A percentile compares a stretch with the other conserved stretches of the same genome.
Conservation (phyloP, 2,113 vertebrate genomes). For the Prolemur simus region DNA sequence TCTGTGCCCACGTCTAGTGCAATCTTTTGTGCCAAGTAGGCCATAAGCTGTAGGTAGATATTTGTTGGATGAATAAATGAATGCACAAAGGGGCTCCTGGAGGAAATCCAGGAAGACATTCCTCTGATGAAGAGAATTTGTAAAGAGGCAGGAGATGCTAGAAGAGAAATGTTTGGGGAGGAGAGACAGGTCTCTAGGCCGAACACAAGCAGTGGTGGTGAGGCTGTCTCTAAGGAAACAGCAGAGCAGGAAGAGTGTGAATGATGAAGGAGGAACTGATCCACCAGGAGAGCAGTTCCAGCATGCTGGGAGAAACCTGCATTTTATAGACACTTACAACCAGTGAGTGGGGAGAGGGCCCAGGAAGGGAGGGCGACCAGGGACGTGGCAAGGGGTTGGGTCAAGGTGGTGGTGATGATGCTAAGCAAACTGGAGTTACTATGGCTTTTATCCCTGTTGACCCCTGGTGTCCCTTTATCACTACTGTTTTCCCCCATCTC, state of each 20-base stretch:
- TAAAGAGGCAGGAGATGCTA: slow-evolving; percentile 14
- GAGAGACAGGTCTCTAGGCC: background rate
- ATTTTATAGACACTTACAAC: background rate
- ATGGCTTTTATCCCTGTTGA: background rate
- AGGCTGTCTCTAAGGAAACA: background rate
- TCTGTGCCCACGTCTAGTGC: background rate
- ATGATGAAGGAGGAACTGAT: background rate
- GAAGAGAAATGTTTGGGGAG: background rate
- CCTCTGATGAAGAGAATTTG: slow-evolving; percentile 56
- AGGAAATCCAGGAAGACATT: slow-evolving; percentile 57
- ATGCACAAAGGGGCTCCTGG: slow-evolving; percentile 58
- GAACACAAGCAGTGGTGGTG: background rate
- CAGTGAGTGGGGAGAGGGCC: background rate
- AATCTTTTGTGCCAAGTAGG: slow-evolving; percentile 57
- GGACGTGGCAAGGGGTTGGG: background rate
- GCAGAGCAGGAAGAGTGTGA: background rate
- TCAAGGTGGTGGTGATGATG: background rate
- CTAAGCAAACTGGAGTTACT: background rate
- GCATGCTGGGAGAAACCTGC: background rate
- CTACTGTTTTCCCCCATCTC: background rate
- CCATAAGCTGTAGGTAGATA: slow-evolving; percentile 66
- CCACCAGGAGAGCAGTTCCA: background rate
- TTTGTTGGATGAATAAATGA: slow-evolving; percentile 70
- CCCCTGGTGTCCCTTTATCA: too few relatives aligned
- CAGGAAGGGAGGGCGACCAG: too few relatives aligned